A percentile compares a stretch with the other conserved stretches of the same genome.
Conservation (phyloP, 2,888 invertebrate species). For the Disparrhopalites patrizii region DNA sequence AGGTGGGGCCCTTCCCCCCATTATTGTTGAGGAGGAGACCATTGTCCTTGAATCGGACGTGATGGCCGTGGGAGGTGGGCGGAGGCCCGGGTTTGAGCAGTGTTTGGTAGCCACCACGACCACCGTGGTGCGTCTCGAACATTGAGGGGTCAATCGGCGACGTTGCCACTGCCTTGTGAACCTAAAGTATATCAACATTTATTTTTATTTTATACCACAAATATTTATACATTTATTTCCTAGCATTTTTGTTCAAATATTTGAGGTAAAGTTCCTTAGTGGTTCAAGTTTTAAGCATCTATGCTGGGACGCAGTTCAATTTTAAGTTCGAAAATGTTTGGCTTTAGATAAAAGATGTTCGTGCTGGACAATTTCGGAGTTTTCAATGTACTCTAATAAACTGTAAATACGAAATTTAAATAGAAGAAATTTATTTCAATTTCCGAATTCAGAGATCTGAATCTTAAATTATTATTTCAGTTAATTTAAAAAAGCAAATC, state of each 20-base stretch:
- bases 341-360: too few species aligned
- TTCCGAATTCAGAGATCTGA: neutral
- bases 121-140: conserved; percentile 52
- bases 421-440: neutral
- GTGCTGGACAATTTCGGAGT: too few species aligned
- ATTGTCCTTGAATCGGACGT: conserved; percentile 45
- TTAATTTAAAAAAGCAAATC: neutral
- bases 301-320: too few species aligned
- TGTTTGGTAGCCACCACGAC: neutral
- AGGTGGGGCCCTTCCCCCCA: conserved; percentile 72
- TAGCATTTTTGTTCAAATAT: too few species aligned
- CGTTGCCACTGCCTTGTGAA: conserved; percentile 87
- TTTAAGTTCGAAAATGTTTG: too few species aligned
- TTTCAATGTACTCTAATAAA: too few species aligned
- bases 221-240: too few species aligned
- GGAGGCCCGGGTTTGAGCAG: conserved; percentile 5
- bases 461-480: neutral
- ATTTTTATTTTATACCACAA: too few species aligned
- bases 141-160: conserved; percentile 75
- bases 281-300: too few species aligned
- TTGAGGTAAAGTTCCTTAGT: neutral
- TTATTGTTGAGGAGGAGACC: conserved; percentile 54
- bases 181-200: conserved; percentile 46
- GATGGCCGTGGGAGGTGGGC: conserved; percentile 40
- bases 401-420: neutral